Percentiles rank a stretch among this genome's conserved stretches.
Evolutionary conservation across 2,113 vertebrate genomes (phyloP).

Genomic region (Corythornis vintsioides): DNA sequence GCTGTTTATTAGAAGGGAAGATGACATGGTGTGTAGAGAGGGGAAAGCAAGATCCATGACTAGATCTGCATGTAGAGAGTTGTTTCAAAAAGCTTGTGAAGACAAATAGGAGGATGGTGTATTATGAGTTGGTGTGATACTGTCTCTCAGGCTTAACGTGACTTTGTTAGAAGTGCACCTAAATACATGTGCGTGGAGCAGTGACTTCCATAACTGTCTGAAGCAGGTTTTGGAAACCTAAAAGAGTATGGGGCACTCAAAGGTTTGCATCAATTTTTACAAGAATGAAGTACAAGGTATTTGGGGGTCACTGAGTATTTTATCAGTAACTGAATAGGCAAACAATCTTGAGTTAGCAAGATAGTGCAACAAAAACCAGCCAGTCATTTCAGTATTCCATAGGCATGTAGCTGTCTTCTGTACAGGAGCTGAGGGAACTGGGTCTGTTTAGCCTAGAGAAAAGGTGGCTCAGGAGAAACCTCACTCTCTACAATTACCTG

Average conservation of each 20-base stretch:
- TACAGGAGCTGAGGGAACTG: not conserved
- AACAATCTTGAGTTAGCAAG: not conserved
- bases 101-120: not conserved
- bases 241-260: not conserved
- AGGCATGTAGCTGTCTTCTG: not conserved
- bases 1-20: not conserved
- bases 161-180: not conserved
- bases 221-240: not conserved
- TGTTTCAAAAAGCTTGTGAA: not conserved
- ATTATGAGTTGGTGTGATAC: not conserved
- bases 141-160: not conserved
- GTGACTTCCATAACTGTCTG: not conserved
- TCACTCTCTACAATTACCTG: not conserved
- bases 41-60: fast-evolving
- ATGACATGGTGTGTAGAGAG: not conserved
- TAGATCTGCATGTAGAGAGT: not conserved
- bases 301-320: not conserved
- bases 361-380: not conserved
- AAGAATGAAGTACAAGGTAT: not conserved
- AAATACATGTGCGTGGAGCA: not conserved
- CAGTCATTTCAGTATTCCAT: not conserved
- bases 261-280: not conserved
- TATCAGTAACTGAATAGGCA: not conserved
- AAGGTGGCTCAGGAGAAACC: not conserved
- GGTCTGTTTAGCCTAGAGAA: not conserved